Evolutionary conservation across 2,113 vertebrate species (phyloP), one percentile per base, ranked within the genome.

Genomic region (Anser cygnoides): DNA sequence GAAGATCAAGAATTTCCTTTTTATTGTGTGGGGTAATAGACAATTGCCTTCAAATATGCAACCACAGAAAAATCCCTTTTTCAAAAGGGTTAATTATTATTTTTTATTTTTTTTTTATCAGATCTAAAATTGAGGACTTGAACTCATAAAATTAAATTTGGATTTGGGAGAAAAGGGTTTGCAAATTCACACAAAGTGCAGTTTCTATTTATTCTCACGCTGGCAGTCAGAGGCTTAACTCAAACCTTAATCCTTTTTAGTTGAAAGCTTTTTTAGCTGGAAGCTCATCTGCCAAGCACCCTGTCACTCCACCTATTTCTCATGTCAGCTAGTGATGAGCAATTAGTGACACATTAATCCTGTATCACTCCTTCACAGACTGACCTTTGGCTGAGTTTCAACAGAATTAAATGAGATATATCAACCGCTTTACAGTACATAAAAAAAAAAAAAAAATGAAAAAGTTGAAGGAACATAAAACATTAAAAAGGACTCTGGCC

Each of bases 301-400:
- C 74, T 75, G 58, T 93, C 96, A 95, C 41, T 90, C 81, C 74
- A 93, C 55, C 54, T 92, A 39, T 93, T 97, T 96, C 84, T 96
- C 89, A 87, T 81, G 90, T 89, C 80, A 93, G 52, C 65, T 95
- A 55, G 58, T 89, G 92, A 85, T 79, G 91, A 97, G 63, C 92
- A 97, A 97, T 96, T 97, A 97, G 83, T 88, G 95, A 95, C 83
- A 97, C 49, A 89, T 95, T 95, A 97, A 96, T 97, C 89, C 67
- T 31, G 59, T 87, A 83, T 91, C 35, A 17, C 44, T 97, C 72
- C 29, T 21, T 88, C 63, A 89, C 83, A 90, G 91, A 70, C 75
- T 96, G 93, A 91, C 83, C 89, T 96, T 97, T 95, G 68, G n/a
- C 77, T 95, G 68, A 83, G 43, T 63, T 91, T 93, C 78, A 94